phyloP scores from a whole-genome alignment of 2,888 invertebrate species.

The Melieria omissa region DNA sequence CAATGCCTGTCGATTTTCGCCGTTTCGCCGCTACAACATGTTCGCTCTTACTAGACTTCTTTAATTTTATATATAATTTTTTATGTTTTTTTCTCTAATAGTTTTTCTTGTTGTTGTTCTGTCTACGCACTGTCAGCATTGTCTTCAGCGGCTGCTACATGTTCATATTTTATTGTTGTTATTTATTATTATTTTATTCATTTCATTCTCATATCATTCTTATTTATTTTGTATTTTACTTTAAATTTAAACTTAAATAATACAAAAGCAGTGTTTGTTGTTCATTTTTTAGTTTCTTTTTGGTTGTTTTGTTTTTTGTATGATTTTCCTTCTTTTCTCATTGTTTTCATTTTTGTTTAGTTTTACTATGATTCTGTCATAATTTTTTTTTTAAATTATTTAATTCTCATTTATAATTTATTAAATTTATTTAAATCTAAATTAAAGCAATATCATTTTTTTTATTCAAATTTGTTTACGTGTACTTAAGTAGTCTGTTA shows the following conservation, averaged over 20 bases:
- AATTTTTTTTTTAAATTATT: slow-evolving; percentile 44
- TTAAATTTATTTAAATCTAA: slow-evolving; percentile 55
- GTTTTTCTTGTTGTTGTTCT: too few relatives aligned
- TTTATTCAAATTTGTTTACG: slow-evolving; percentile 19
- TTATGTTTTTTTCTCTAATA: too few relatives aligned
- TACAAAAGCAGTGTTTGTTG: slow-evolving; percentile 64
- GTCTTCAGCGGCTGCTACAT: too few relatives aligned
- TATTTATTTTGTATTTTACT: slow-evolving; percentile 43
- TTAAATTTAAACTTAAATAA: slow-evolving; percentile 63
- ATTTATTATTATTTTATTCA: slow-evolving; percentile 32
- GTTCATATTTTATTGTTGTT: slow-evolving; percentile 1
- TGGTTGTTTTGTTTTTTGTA: slow-evolving; percentile 47
- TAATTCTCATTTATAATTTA: slow-evolving; percentile 42
- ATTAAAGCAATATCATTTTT: slow-evolving; percentile 59
- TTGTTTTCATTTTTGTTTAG: slow-evolving; percentile 41
- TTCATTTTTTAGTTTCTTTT: slow-evolving; percentile 24
- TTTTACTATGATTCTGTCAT: slow-evolving; percentile 51
- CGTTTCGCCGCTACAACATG: slow-evolving; percentile 40
- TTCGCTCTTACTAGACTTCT: slow-evolving; percentile 41
- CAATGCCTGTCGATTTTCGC: slow-evolving; percentile 18
- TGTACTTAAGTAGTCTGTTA: too few relatives aligned
- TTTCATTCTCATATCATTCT: slow-evolving; percentile 31
- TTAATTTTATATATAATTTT: too few relatives aligned
- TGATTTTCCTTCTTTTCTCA: slow-evolving; percentile 48
- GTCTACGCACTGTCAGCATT: too few relatives aligned